Evolutionary conservation across 2,113 vertebrate species (phyloP).

Genomic region (Panthera leo): DNA sequence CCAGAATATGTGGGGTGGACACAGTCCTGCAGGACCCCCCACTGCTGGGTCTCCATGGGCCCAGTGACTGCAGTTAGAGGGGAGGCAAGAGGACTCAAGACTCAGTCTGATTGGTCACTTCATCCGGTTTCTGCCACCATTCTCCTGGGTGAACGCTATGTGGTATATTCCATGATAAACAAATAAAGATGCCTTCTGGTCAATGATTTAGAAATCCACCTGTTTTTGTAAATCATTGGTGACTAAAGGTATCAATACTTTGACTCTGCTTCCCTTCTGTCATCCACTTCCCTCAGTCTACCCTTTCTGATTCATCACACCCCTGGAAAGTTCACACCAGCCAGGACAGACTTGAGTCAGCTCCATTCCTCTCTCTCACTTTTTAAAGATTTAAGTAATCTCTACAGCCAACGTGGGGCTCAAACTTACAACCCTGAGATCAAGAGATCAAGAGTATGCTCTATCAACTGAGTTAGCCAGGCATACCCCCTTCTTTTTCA

Average conservation of each 20-base stretch:
- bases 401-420: too few relatives aligned
- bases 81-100: background rate
- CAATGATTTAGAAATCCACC: background rate
- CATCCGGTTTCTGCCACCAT: background rate
- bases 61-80: accelerated
- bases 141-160: background rate
- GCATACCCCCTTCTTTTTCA: background rate
- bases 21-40: too few relatives aligned
- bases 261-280: background rate
- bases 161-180: background rate
- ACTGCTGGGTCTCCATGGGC: accelerated
- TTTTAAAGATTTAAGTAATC: too few relatives aligned
- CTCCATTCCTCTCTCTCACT: too few relatives aligned
- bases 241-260: background rate
- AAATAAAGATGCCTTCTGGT: background rate
- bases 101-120: background rate
- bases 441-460: too few relatives aligned
- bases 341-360: background rate
- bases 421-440: too few relatives aligned
- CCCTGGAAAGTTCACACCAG: background rate
- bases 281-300: background rate
- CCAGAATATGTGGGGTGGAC: too few relatives aligned
- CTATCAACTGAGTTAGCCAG: too few relatives aligned
- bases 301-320: background rate
- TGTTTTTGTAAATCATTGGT: background rate